Base-by-base conservation (phyloP, 30 jellyfish, hydroid and myxozoan species). In the Calvadosia cruxmelitensis region DNA sequence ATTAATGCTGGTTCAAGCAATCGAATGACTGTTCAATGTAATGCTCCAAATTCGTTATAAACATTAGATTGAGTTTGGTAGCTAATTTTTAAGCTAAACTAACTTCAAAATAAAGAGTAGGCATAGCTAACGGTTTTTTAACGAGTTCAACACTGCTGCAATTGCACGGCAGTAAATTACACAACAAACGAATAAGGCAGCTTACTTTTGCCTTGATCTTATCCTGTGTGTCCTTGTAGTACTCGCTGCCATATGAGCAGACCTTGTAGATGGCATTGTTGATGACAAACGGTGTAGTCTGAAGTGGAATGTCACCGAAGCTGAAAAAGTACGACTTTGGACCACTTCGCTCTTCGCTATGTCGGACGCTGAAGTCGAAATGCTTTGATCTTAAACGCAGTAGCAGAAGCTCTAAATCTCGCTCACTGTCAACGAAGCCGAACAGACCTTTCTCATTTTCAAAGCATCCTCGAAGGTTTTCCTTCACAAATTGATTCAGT, bases 401-500 rank as follows among this genome's bases (percentile, higher is more conserved):
- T 20, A 42, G 57, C 57, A 42, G 57, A 42, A 20, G 20, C 20
- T 42, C 57, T 5, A 42, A 20, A 20, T 42, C 57, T 42, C 57
- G 10, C 20, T 42, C 57, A 20, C 57, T 42, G 57, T 42, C 57
- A 5, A 42, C 57, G 20, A 42, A 42, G 20, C 57, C 57, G 20
- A 42, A 42, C 57, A 42, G 20, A 42, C 57, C 57, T 42, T 42
- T 42, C 57, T 42, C 20, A 42, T 42, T 42, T 42, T 42, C 57
- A 42, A 42, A 42, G 20, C 20, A 42, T 42, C 57, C 57, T 20
- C 57, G 10, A 5, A 42, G 20, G 20, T 42, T 42, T 42, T 42
- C 57, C 57, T 42, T 42, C 57, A 42, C 57, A 42, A 42, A 42
- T 42, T 42, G 57, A 42, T 42, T 42, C 15, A 42, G 57, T 42